Percentiles rank a stretch among this genome's conserved stretches.
Evolutionary conservation across 2,113 vertebrate species (phyloP).

Genomic region (Alectura lathami): DNA sequence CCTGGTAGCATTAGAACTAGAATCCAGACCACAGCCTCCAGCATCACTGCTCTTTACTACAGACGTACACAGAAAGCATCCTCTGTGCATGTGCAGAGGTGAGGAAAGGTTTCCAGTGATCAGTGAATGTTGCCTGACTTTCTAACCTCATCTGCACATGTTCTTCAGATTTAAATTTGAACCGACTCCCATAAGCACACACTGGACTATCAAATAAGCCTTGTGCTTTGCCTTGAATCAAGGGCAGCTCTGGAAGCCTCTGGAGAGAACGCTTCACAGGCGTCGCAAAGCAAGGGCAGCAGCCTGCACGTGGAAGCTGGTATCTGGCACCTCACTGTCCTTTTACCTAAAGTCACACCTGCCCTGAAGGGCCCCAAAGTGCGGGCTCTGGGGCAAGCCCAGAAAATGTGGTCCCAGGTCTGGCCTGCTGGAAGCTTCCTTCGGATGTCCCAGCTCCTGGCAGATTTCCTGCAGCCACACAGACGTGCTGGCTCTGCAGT

Average conservation of each 20-base stretch:
- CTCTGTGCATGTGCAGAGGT: not conserved
- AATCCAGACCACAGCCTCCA: not conserved
- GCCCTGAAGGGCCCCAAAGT: not conserved
- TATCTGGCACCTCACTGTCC: not conserved
- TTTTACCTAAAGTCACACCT: not conserved
- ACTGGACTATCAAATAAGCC: not conserved
- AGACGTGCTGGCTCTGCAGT: not conserved
- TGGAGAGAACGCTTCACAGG: not conserved
- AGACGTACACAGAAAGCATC: not conserved
- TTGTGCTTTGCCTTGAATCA: not conserved
- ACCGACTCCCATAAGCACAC: not conserved
- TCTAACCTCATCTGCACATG: not conserved
- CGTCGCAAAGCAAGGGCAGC: not conserved
- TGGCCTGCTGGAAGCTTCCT: not conserved
- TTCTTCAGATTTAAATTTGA: not conserved
- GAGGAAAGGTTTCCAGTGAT: not conserved
- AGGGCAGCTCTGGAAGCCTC: not conserved
- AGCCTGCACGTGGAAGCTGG: not conserved
- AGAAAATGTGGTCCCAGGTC: fast-evolving
- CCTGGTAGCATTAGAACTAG: not conserved
- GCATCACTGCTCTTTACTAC: not conserved
- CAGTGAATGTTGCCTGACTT: not conserved
- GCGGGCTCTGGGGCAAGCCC: not conserved
- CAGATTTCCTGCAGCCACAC: not conserved
- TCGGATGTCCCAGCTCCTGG: not conserved